Base-by-base conservation (phyloP, 2,113 vertebrate species). In the Camelus dromedarius region DNA sequence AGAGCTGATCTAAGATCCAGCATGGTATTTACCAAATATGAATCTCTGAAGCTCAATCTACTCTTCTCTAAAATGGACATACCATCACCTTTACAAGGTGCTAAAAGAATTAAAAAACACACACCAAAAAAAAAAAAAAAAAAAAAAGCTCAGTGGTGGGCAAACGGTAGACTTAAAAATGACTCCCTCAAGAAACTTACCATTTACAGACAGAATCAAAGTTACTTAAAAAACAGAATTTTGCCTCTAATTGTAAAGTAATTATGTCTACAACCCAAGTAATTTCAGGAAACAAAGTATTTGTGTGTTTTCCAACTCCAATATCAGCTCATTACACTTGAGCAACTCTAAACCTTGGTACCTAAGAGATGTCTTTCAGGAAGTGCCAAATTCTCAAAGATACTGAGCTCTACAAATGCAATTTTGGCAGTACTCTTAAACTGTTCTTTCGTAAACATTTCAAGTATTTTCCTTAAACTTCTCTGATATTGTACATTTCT, bases 211-310 rank as follows among this genome's bases (percentile, higher is more conserved):
- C n/a, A 62, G 22, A 85, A 91, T 56, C 50, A 69, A 81, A 50
- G 11, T 60, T 91, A 86, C 52, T 86, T 22, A 24, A 62, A 60
- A 69, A 83, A 60, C 1, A 30, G 22, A 89, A 60, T 91, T 32
- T 79, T 56, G 38, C 60, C 54, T 54, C 73, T 52, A 90, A 79
- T 70, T 70, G 62, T 35, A 84, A 95, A 84, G 66, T 52, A 86
- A 54, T 54, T 82, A 86, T 0, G 4, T 73, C 38, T 60, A 73
- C 30, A 64, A 89, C 28, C 60, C 66, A 81, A 18, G 73, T 86
- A 70, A 82, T 84, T 28, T 95, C 85, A 95, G n/a, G n/a, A 93
- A 91, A 95, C 20, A 73, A 95, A 32, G 4, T 54, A 94, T 77
- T 70, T 54, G 9, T 58, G 15, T 60, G 38, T 76, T 76, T 82